Conservation (phyloP, 2,888 invertebrate genomes). For the Cataglyphis albicans region DNA sequence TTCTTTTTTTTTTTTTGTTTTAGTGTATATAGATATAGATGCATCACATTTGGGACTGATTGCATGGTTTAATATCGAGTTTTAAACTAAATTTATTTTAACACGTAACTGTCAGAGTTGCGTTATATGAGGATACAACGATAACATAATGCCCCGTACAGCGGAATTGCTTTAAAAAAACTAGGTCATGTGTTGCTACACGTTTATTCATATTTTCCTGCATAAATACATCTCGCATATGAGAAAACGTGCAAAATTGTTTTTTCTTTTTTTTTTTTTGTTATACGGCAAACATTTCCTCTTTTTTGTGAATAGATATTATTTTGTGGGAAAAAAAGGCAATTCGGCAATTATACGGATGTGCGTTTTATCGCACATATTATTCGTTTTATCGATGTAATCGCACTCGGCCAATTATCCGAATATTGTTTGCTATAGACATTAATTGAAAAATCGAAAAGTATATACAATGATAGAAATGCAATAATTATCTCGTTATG, state of each 20-base stretch:
- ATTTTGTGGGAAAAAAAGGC: constrained; percentile 30
- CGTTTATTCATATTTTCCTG: constrained; percentile 55
- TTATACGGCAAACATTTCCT: constrained; percentile 13
- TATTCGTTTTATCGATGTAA: constrained; percentile 13
- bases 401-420: not conserved
- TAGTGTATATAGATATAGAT: not conserved
- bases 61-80: constrained; percentile 39
- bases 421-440: constrained; percentile 2
- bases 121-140: constrained; percentile 45
- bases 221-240: constrained; percentile 53
- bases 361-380: constrained; percentile 12
- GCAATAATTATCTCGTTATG: not conserved
- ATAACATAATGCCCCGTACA: constrained; percentile 45
- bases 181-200: constrained; percentile 43
- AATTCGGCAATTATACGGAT: constrained; percentile 20
- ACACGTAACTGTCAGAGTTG: constrained; percentile 35
- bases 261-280: constrained; percentile 6
- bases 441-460: constrained; percentile 26
- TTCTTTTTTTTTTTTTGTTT: not conserved
- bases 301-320: constrained; percentile 31
- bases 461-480: not conserved
- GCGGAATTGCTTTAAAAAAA: constrained; percentile 54
- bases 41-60: constrained; percentile 40
- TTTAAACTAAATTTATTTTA: constrained; percentile 38
- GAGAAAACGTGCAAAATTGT: constrained; percentile 51